A percentile compares a stretch with the other conserved stretches of the same genome.
Evolutionary conservation across 1,140 invertebrate genomes (phyloP).

Genomic region (Cyrtorhinus lividipennis): DNA sequence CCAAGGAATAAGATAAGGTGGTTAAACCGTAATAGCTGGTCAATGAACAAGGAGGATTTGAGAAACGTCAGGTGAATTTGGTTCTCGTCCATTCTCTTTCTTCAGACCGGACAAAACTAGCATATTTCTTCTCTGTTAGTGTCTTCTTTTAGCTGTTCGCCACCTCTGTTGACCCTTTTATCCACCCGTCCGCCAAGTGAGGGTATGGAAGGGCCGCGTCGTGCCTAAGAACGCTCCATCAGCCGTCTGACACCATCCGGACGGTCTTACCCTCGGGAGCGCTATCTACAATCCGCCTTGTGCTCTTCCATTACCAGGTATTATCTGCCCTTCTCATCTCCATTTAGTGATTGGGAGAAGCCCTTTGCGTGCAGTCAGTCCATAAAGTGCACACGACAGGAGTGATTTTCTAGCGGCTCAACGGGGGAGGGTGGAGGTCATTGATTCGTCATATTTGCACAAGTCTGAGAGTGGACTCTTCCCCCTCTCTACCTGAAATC

Average conservation of each 20-base stretch:
- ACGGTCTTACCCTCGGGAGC: not conserved
- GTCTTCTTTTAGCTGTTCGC: too few relatives aligned
- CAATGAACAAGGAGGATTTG: too few relatives aligned
- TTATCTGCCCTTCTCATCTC: not conserved
- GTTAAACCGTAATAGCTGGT: too few relatives aligned
- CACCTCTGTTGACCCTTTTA: too few relatives aligned
- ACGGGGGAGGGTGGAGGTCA: not conserved
- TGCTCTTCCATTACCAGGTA: not conserved
- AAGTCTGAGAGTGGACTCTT: too few relatives aligned
- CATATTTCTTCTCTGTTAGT: too few relatives aligned
- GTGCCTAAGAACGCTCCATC: conserved; percentile 5
- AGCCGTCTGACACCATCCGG: not conserved
- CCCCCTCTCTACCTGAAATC: too few relatives aligned
- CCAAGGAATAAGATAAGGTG: too few relatives aligned
- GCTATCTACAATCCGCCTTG: not conserved
- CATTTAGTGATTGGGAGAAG: conserved; percentile 7
- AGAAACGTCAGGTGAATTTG: too few relatives aligned
- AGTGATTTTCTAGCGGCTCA: not conserved
- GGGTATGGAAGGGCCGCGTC: not conserved
- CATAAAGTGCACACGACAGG: conserved; percentile 2
- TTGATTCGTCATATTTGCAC: not conserved
- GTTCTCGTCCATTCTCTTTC: too few relatives aligned
- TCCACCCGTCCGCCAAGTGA: too few relatives aligned
- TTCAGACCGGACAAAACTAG: too few relatives aligned
- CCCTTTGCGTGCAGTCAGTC: not conserved